These are phyloP conservation scores for Eospalax fontanierii DNA, from an alignment of 2,797 vertebrate genomes.

Conservation along the genomic window DNA sequence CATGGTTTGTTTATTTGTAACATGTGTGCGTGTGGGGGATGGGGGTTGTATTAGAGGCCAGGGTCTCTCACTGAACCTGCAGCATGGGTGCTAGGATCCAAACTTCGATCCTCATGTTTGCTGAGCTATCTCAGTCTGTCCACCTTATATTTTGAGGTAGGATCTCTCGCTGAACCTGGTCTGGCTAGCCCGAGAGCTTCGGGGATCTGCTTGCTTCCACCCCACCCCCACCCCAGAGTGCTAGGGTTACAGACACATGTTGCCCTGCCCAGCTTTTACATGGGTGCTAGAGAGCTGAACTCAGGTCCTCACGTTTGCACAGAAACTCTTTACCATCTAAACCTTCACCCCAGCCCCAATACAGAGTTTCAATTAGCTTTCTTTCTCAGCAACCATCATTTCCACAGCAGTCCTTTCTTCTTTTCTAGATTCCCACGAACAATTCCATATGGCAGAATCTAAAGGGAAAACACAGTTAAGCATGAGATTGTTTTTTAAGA, in stretches of 20 bases:
- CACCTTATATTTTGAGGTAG: background rate
- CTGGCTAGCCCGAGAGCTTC: background rate
- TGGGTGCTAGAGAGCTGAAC: background rate
- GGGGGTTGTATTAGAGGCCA: too few species aligned
- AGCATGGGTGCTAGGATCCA: background rate
- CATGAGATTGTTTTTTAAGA: background rate
- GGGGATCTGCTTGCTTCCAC: background rate
- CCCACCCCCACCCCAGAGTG: too few species aligned
- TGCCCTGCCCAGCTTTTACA: background rate
- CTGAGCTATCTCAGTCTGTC: background rate
- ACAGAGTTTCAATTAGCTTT: background rate
- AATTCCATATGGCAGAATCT: background rate
- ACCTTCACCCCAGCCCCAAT: background rate
- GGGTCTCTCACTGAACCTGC: background rate
- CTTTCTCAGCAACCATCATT: background rate
- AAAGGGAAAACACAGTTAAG: background rate
- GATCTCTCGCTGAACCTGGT: background rate
- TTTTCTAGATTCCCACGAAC: background rate
- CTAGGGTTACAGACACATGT: too few species aligned
- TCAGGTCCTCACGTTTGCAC: background rate
- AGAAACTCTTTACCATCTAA: background rate
- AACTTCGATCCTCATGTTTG: background rate
- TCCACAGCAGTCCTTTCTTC: background rate
- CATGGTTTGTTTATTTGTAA: too few species aligned
- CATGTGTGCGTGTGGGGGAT: background rate